A percentile compares a stretch with the other conserved stretches of the same genome.
phyloP scores from a whole-genome alignment of 2,113 vertebrate species.

The Marmota monax region DNA sequence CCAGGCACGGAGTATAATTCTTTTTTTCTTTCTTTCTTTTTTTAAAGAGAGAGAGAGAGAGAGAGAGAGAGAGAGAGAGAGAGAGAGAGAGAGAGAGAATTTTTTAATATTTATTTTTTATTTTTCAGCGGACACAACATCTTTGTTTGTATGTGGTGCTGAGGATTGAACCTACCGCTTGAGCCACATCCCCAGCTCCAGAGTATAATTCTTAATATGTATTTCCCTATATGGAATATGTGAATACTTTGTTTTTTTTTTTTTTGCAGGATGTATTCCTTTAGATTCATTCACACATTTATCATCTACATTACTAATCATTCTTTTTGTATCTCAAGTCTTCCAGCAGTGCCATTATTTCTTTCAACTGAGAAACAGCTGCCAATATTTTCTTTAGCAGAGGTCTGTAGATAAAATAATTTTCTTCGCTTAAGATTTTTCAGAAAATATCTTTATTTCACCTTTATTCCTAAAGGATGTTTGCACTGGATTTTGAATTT shows the following conservation, averaged over 20 bases:
- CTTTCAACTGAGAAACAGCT: not conserved
- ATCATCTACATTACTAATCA: not conserved
- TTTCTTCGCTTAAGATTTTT: conserved; percentile 12
- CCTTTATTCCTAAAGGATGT: not conserved
- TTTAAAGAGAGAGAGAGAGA: no score
- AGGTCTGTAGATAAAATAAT: not conserved
- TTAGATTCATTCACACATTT: conserved; percentile 7
- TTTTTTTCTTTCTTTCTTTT: not conserved
- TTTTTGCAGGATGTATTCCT: not conserved
- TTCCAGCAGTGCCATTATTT: not conserved
- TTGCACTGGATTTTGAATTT: not conserved
- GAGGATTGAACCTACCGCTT: no score
- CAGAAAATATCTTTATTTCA: not conserved
- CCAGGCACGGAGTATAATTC: not conserved
- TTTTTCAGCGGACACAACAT: no score
- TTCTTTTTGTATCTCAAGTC: not conserved
- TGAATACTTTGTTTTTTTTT: not conserved
- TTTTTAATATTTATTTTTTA: no score
- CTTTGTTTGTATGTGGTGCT: no score
- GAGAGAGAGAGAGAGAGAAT: no score
- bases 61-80: no score
- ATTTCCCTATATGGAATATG: not conserved
- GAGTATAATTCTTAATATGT: not conserved
- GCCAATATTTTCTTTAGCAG: not conserved
- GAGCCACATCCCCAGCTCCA: no score